Evolutionary conservation across 2,888 invertebrate species (phyloP), one percentile per base, ranked within the genome.

Genomic region (Achlya flavicornis): DNA sequence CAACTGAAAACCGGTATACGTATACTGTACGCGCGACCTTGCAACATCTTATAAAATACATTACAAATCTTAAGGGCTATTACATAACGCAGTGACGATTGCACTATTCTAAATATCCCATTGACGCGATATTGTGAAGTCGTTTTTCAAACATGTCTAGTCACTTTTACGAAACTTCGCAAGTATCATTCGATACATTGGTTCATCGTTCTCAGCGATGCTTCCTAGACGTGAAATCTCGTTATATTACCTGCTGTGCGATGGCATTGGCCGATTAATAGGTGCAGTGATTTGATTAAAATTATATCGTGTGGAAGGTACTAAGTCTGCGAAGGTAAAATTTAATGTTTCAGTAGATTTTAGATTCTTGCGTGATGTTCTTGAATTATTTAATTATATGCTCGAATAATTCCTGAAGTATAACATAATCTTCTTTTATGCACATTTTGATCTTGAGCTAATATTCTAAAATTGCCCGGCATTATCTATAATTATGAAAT

Each of bases 1-100:
- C 59, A 63, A 46, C 66, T 63, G 69, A 62, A 66, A 69, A 71
- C 72, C 65, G 57, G 71, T 72, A 53, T 66, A 48, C 64, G 26
- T 66, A 69, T 67, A 62, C 65, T 64, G 68, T 65, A 48, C 62
- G 58, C 16, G 53, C 57, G 65, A 64, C 68, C 67, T 70, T 72
- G 66, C 63, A 65, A 61, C 63, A 66, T 61, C 19, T 64, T 63
- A 59, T 66, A 68, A 65, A 63, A 65, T 62, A 58, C 61, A 48
- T 63, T 61, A 46, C 63, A 62, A 63, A 60, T 62, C 35, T 58
- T 66, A 64, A 71, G 68, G 71, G 69, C 66, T 62, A 48, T 69
- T 69, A 71, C 63, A 63, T 71, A 68, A 73, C 41, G 38, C 16
- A 3, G 53, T 53, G 53, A 53, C 53, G 41, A 26, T 60, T 60